Conservation (phyloP, 2,888 invertebrate genomes). For the Eupithecia exiguata region DNA sequence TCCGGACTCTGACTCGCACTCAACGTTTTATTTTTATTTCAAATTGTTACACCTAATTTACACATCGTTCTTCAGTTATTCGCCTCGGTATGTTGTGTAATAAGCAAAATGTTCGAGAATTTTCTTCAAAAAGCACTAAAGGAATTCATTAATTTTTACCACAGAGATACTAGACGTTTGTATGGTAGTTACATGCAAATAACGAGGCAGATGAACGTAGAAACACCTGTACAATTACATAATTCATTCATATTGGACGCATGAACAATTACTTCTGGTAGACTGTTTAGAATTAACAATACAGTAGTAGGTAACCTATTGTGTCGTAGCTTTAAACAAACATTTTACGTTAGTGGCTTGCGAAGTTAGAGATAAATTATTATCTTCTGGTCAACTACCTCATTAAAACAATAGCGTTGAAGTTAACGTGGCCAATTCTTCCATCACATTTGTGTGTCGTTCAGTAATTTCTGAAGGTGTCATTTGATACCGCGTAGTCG, state of each 20-base stretch:
- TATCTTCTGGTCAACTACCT: background rate
- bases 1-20: no score
- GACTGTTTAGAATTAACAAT: background rate
- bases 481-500: background rate
- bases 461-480: background rate
- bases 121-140: background rate
- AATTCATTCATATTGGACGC: slow-evolving; percentile 17
- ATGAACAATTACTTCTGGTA: slow-evolving; percentile 15
- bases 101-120: background rate
- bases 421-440: background rate
- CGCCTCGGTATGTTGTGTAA: background rate
- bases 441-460: background rate
- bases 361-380: background rate
- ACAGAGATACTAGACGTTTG: background rate
- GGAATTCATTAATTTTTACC: background rate
- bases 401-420: background rate
- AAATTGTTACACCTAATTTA: background rate
- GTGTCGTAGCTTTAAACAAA: background rate
- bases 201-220: background rate
- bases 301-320: background rate
- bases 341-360: background rate
- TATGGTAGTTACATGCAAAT: background rate
- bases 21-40: no score
- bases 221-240: slow-evolving; percentile 32
- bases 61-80: background rate